Base-by-base conservation (phyloP, 2,113 vertebrate genomes). In the Atrichornis clamosus region DNA sequence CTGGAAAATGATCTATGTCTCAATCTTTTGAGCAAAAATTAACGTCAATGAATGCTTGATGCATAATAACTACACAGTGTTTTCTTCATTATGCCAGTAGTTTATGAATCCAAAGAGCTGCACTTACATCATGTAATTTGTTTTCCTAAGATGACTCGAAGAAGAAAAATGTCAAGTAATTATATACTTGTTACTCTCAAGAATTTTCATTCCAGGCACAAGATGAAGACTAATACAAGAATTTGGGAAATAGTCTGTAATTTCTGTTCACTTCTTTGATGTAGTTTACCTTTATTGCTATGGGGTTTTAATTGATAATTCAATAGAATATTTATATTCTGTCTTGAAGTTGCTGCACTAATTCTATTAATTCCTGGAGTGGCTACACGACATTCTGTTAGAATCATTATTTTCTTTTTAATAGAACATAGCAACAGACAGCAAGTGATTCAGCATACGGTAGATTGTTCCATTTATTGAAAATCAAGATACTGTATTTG, bases 81-180 rank as follows among this genome's bases (percentile, higher is more conserved):
- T 96, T 97, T 97, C 95, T 95, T 97, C 87, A 96, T 97, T 97
- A 93, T 95, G 63, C 50, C 81, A 89, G 68, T 91, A 95, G 94
- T 97, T 96, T 93, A 96, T 15, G 58, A 96, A 97, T 84, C 96
- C 78, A 81, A 82, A 97, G 85, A 97, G 83, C 68, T 89, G 59
- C 84, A 91, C 78, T 97, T 95, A 89, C 39, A 70, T 95, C 32
- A 93, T 27, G 64, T 78, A 79, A 97, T 97, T 98, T 97, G 91
- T 97, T 98, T 98, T 96, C 93, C 84, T 94, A 81, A 91, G 92
- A 96, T 80, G 95, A 83, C 94, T 97, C 4, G 1, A 95, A 94
- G 89, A 97, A 97, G 95, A 98, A 98, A 98, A 98, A 97, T 97
- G 77, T 89, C 93, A 95, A 93, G 90, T 97, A 97, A 96, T 97